These are phyloP conservation scores for Borostomias antarcticus DNA, from an alignment of 2,797 vertebrate species.

Conservation along the genomic window DNA sequence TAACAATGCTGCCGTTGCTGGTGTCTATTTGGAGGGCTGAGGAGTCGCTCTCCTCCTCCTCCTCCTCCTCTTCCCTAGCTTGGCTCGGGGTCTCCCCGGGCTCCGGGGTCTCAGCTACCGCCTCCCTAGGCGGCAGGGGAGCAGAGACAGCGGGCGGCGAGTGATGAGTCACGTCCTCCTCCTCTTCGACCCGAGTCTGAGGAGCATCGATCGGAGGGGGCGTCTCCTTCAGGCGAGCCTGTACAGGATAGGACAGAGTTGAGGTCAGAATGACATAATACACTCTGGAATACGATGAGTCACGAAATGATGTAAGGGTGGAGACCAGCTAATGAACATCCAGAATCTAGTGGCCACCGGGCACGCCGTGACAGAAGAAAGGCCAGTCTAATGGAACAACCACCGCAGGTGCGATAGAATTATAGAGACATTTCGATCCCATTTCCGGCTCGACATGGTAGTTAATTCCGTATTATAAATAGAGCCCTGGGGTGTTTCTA, in stretches of 20 bases:
- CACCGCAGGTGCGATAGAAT: slow-evolving; percentile 1
- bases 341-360: slow-evolving; percentile 37
- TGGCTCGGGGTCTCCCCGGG: slow-evolving; percentile 40
- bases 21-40: slow-evolving; percentile 68
- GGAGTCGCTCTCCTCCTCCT: slow-evolving; percentile 58
- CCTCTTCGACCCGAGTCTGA: slow-evolving; percentile 12
- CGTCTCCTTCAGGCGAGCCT: slow-evolving; percentile 54
- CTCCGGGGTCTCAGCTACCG: slow-evolving; percentile 43
- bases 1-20: slow-evolving; percentile 76
- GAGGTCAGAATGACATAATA: slow-evolving; percentile 27
- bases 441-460: too few species aligned
- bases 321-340: too few species aligned
- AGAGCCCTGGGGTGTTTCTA: slow-evolving; percentile 12
- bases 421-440: slow-evolving; percentile 1
- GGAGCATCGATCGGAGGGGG: slow-evolving; percentile 24
- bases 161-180: slow-evolving; percentile 37
- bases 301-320: not conserved
- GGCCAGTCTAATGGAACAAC: not conserved
- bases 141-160: slow-evolving; percentile 29
- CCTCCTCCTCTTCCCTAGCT: slow-evolving; percentile 17
- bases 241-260: slow-evolving; percentile 38
- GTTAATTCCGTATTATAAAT: too few species aligned
- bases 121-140: slow-evolving; percentile 13
- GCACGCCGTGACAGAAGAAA: not conserved
- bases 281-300: not conserved